phyloP scores from a whole-genome alignment of 2,113 vertebrate genomes.

The Alethe castanea region DNA sequence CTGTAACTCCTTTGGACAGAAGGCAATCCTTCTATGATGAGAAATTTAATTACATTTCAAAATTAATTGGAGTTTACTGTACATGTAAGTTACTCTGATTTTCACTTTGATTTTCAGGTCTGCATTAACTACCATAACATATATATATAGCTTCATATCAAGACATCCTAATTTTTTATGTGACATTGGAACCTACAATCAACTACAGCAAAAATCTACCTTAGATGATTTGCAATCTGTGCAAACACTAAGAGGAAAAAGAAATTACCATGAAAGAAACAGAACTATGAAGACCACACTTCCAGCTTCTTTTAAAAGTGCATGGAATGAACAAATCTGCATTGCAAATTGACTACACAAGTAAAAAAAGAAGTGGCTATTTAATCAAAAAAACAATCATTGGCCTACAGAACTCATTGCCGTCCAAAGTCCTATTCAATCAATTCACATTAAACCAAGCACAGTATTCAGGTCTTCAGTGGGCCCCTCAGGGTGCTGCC shows the following conservation, averaged over 20 bases:
- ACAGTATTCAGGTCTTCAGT: fast-evolving
- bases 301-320: constrained; percentile 23
- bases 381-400: background rate
- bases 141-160: background rate
- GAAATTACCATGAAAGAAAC: background rate
- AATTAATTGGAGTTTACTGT: background rate
- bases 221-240: constrained; percentile 26
- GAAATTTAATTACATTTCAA: background rate
- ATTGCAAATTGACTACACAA: constrained; percentile 8
- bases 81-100: background rate
- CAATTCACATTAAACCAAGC: background rate
- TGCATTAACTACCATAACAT: background rate
- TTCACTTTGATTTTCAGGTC: background rate
- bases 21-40: background rate
- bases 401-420: background rate
- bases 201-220: constrained; percentile 12
- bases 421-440: background rate
- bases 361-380: background rate
- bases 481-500: background rate
- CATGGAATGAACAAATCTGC: background rate
- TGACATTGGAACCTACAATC: background rate
- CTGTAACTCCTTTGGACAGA: background rate
- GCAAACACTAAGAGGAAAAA: constrained; percentile 42
- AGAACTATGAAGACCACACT: background rate
- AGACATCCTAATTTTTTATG: background rate